Conservation (phyloP, 2,113 vertebrate species). For the Podiceps cristatus region DNA sequence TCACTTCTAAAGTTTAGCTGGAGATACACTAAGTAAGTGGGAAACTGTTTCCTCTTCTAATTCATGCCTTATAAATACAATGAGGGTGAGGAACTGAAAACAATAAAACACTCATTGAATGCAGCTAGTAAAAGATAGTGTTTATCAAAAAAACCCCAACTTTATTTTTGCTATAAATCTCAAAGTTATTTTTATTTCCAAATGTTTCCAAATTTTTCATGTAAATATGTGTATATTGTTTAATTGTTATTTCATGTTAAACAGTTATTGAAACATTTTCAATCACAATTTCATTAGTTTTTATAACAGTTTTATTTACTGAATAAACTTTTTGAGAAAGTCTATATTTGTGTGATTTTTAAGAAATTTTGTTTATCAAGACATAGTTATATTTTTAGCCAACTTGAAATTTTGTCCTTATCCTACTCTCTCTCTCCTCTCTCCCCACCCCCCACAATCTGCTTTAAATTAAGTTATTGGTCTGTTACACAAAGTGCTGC, state of each 20-base stretch:
- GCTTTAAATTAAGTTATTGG: neutral
- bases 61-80: neutral
- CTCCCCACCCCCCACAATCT: rapidly evolving
- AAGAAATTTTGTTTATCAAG: neutral
- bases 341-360: neutral
- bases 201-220: neutral
- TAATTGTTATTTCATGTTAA: neutral
- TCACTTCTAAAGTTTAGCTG: neutral
- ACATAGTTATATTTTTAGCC: neutral
- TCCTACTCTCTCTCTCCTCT: neutral
- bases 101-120: neutral
- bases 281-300: neutral
- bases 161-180: neutral
- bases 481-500: neutral
- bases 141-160: neutral
- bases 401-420: neutral
- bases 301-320: neutral
- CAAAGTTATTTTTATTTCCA: neutral
- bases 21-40: neutral
- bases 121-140: rapidly evolving
- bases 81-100: neutral
- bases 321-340: neutral
- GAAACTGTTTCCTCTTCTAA: neutral
- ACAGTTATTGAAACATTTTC: neutral
- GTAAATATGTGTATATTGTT: neutral